Evolutionary conservation across 2,888 invertebrate genomes (phyloP), one percentile per base, ranked within the genome.

Genomic region (Ochropacha duplaris): DNA sequence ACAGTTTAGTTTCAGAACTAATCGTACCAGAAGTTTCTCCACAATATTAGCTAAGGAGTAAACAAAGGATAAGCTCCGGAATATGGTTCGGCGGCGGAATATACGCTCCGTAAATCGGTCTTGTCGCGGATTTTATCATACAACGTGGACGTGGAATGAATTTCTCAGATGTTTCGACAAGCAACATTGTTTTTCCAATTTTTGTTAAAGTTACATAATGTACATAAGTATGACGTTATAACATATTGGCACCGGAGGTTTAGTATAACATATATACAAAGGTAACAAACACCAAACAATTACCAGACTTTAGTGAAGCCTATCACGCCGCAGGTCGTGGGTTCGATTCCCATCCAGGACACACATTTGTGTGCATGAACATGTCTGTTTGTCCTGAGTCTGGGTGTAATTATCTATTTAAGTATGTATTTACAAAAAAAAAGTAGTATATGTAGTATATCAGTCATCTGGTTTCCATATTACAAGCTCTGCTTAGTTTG

Each of bases 21-120:
- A 57, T 55, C 44, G 55, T 50, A 49, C 59, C 57, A 60, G 61
- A 62, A 64, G 57, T 59, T 62, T 62, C 54, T 55, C 51, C 26
- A 22, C 50, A 28, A 51, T 51, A 51, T 65, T 72, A 72, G 68
- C 71, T 72, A 69, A 64, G 65, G 68, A 74, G 69, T 73, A 78
- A 81, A 84, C 78, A 81, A 83, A 78, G 79, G 79, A 80, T 81
- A 78, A 81, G 74, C 76, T 69, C 63, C 70, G 76, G 78, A 81
- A 83, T 80, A 84, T 78, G 84, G 78, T 79, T 81, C 79, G 74
- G 79, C 68, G 74, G 70, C 76, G 64, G 68, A 73, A 77, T 76
- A 70, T 76, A 68, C 67, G 68, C 72, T 72, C 71, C 80, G 79
- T 76, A 79, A 78, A 74, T 72, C 75, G 72, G 73, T 72, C 72